Evolutionary conservation across 1,140 invertebrate species (phyloP), one percentile per base, ranked within the genome.

Genomic region (Drosophila sproati): DNA sequence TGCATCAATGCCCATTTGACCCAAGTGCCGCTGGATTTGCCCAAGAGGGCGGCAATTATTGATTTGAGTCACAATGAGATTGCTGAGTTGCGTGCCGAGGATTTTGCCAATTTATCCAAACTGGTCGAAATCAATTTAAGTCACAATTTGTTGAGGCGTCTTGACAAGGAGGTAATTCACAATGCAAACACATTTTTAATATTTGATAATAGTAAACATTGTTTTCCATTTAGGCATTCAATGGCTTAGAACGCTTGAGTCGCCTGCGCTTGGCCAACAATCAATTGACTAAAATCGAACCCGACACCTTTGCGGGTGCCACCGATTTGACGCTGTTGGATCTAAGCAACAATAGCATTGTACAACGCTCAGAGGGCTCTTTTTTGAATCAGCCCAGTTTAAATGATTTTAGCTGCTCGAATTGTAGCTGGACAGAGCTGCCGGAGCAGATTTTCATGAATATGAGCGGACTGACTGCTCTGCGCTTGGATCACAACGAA

Each of bases 201-300:
- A 31, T 48, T 20, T 28, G 7, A 39, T 31, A 1, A 41, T 8
- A 50, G 6, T 34, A 6, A 41, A 37, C n/a, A 48, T 5, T 35
- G 0, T 5, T 6, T 10, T 0, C 8, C 6, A 2, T 50, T 61
- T 5, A 93, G 92, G 78, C 77, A 7, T 92, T 92, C 45, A 57
- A 47, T 29, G 82, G 80, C 6, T 50, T 89, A 50, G 66, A 73
- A 37, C 78, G 73, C 35, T 63, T 92, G 56, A 75, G 76, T 37
- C 74, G 91, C 3, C 60, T 92, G n/a, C 93, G 94, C 70, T 70
- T 95, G 73, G 91, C 93, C 67, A 93, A 93, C 50, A 95, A 95
- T 80, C 92, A 93, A 60, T 72, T 95, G 31, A 93, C 90, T 10
- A 91, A 92, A 79, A 92, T 95, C 51, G 87, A 92, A 32, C 93